These are phyloP conservation scores for Hirundo rustica DNA, from an alignment of 2,797 vertebrate species.

Conservation along the genomic window DNA sequence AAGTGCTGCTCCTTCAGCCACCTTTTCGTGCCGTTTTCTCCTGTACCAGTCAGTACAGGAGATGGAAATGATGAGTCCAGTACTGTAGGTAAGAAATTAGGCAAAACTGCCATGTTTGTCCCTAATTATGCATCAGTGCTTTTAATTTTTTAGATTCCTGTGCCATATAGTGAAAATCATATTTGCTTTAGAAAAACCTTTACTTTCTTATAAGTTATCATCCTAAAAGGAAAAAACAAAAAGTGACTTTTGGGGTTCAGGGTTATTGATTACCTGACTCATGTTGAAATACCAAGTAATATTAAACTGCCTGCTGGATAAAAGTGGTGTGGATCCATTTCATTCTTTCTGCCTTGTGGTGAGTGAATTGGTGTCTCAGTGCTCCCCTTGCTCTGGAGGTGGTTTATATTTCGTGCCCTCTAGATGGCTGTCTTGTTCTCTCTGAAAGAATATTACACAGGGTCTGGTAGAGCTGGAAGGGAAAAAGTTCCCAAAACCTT, in stretches of 20 bases:
- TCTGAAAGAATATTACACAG: not conserved
- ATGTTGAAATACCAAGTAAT: not conserved
- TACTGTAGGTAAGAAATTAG: not conserved
- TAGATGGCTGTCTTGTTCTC: constrained; percentile 72
- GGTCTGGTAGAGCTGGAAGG: not conserved
- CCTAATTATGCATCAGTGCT: not conserved
- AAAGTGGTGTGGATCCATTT: not conserved
- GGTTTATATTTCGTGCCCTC: not conserved
- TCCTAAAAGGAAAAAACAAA: not conserved
- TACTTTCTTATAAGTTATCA: not conserved
- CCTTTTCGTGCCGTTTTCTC: not conserved
- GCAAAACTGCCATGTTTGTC: not conserved
- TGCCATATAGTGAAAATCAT: not conserved
- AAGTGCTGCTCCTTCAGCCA: not conserved
- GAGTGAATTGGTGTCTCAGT: not conserved
- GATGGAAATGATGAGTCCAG: not conserved
- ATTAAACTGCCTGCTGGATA: not conserved
- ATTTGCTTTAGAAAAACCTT: not conserved
- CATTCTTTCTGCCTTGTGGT: not conserved
- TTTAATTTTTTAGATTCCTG: not conserved
- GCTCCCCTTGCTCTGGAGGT: not conserved
- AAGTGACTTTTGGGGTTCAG: not conserved
- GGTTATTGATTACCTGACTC: not conserved
- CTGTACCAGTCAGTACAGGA: not conserved
- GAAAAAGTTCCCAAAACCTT: not conserved